Percentiles rank a stretch among this genome's conserved stretches.
Conservation (phyloP, 2,888 invertebrate genomes). For the Apocheima hispidaria region DNA sequence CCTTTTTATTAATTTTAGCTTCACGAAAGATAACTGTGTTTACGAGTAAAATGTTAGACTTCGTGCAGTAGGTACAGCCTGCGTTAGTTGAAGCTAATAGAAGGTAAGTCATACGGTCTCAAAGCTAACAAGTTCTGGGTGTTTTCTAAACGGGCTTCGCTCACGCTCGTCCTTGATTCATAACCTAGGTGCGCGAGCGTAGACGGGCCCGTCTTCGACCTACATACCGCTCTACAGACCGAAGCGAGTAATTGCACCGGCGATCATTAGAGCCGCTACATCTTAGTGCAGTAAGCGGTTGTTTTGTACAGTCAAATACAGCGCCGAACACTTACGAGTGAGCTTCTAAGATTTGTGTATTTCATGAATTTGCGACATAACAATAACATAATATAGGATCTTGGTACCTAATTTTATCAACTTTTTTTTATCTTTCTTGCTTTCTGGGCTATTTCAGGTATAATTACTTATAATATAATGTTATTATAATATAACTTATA, state of each 20-base stretch:
- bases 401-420: no score
- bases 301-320: conserved; percentile 35
- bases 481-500: no score
- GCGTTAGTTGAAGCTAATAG: not conserved
- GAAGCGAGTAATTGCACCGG: conserved; percentile 55
- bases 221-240: conserved; percentile 58
- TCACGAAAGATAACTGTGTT: no score
- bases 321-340: not conserved
- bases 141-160: conserved; percentile 8
- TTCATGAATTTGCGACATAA: not conserved
- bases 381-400: not conserved
- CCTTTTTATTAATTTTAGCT: no score
- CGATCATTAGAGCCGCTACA: conserved; percentile 47
- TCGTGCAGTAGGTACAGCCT: not conserved
- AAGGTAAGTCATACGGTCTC: not conserved
- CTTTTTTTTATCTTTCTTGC: no score
- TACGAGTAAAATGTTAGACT: not conserved
- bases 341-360: no score
- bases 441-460: no score
- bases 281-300: conserved; percentile 46
- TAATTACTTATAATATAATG: no score
- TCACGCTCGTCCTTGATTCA: conserved; percentile 61
- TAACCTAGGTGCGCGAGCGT: conserved; percentile 58
- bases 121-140: not conserved
- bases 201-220: conserved; percentile 61